Percentiles rank a stretch among this genome's conserved stretches.
These are phyloP conservation scores for Candidula unifasciata DNA, from an alignment of 2,888 invertebrate genomes.

Conservation along the genomic window DNA sequence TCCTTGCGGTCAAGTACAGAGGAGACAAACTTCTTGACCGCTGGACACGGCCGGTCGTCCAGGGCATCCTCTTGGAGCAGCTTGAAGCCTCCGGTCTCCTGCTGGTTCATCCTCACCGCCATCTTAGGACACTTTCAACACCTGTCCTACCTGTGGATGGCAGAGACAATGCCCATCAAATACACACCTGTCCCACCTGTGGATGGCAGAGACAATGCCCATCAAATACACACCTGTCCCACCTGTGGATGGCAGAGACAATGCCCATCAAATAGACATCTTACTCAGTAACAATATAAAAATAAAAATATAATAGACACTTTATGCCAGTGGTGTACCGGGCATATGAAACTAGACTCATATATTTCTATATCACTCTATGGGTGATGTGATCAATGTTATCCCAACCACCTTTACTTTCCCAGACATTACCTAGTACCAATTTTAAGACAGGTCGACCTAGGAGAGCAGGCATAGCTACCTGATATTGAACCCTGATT, in stretches of 20 bases:
- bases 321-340: too few relatives aligned
- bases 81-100: conserved; percentile 57
- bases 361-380: too few relatives aligned
- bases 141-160: not conserved
- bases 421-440: too few relatives aligned
- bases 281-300: too few relatives aligned
- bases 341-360: too few relatives aligned
- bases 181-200: not conserved
- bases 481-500: too few relatives aligned
- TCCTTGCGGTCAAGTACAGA: conserved; percentile 59
- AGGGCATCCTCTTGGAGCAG: conserved; percentile 58
- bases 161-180: not conserved
- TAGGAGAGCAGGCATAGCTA: too few relatives aligned
- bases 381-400: too few relatives aligned
- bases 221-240: not conserved
- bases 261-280: not conserved
- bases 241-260: not conserved
- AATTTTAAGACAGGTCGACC: too few relatives aligned
- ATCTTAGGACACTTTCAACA: conserved; percentile 37
- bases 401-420: too few relatives aligned
- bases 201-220: not conserved
- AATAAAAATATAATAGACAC: too few relatives aligned
- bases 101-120: conserved; percentile 57
- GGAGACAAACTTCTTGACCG: conserved; percentile 59
- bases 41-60: conserved; percentile 57